Evolutionary conservation across 1,140 invertebrate species (phyloP), one percentile per base, ranked within the genome.

Genomic region (Micrasema minimum): DNA sequence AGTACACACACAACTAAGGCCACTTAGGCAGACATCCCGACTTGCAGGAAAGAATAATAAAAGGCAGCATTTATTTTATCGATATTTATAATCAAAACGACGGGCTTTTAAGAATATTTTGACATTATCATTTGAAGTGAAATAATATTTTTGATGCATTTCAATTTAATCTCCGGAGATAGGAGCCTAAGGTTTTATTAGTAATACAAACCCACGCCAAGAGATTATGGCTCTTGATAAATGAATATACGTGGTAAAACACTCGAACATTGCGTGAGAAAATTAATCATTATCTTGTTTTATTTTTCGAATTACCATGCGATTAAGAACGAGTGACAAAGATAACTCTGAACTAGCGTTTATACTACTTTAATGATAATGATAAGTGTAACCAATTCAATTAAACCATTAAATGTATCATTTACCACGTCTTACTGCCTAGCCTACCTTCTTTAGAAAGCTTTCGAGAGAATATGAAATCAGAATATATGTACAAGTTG

Each of bases 71-170:
- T 62, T 50, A 50, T 51, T 61, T 70, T 70, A 70, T 70, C 68
- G 46, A 64, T 64, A 64, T 64, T 61, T 62, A 62, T 43, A 64
- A 70, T 70, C 68, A 57, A 50, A 70, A 45, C 20, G 48, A 48
- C 68, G 35, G 68, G 41, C 68, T 62, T 51, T 64, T 70, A 51
- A 62, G 59, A 71, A 71, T 71, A 70, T 71, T 71, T 71, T 71
- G 69, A 71, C 69, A 71, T 71, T 71, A 71, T 71, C 69, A 55
- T 65, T 71, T 70, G 68, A 70, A 70, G 35, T 62, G 57, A 64
- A 70, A 62, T 64, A 70, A 70, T 70, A 70, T 68, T 68, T 68
- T 68, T 45, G 51, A 57, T 67, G 51, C 37, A n/a, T 55, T 46
- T 45, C 18, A 68, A 68, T 65, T 57, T 68, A 45, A 68, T 57